Base-by-base conservation (phyloP, 2,888 invertebrate species). In the Drosophila anomelani region DNA sequence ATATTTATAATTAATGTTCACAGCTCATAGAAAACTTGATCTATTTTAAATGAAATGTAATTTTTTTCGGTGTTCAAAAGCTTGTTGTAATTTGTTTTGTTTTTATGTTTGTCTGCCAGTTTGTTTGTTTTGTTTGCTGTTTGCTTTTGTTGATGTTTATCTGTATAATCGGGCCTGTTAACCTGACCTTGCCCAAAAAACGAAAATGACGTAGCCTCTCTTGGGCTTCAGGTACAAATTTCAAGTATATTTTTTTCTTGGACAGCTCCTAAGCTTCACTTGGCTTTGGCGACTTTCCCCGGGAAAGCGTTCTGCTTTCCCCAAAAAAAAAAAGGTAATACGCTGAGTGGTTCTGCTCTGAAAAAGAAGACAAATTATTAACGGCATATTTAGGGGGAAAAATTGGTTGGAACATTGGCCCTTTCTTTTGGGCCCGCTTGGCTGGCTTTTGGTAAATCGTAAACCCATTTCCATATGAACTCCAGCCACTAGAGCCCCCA, bases 301-400 rank as follows among this genome's bases (percentile, higher is more conserved):
- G 38, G 39, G 38, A 68, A 43, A 57, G 38, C 68, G 38, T 58
- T 51, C 51, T 34, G 68, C 58, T 58, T 69, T 68, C 58, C 68
- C 68, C 26, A 12, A 38, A 55, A 59, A 59, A 39, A 20, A 20
- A 54, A 38, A n/a, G 51, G 34, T 59, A 53, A 49, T 41, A 57
- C 63, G 51, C 34, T 20, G 4, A 36, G 67, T 49, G 69, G 84
- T 84, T 85, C 77, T 85, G 84, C 84, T 85, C 84, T 85, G 77
- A 77, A 85, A 85, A 77, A 75, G 68, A 71, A 76, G 75, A 79
- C 82, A 87, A 86, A 85, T 85, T 85, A 76, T 80, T 74, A 87
- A 82, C 87, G 87, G 81, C 76, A 72, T 70, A 78, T 83, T 86
- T 75, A 60, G 72, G 58, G 26, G 15, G 36, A 58, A 58, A 75